Evolutionary conservation across 2,888 invertebrate species (phyloP).

Genomic region (Caenorhabditis panamensis): DNA sequence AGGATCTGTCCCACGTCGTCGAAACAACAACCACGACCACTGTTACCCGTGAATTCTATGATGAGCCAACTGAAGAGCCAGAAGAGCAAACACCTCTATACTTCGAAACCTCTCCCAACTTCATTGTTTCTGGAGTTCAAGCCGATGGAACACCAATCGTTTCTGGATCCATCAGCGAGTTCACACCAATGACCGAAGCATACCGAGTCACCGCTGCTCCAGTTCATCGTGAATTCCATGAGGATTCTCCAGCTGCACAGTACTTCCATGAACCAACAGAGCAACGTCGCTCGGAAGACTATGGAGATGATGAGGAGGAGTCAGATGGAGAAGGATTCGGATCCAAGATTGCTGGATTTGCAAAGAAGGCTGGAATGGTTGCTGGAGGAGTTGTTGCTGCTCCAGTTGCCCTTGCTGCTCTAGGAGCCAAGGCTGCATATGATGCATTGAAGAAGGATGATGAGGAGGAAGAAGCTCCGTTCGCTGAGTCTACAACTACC

Average conservation of each 20-base stretch:
- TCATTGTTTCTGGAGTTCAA: constrained; percentile 25
- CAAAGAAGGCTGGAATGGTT: constrained; percentile 70
- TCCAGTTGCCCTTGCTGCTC: constrained; percentile 69
- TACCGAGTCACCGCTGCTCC: too few species aligned
- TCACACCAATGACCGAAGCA: too few species aligned
- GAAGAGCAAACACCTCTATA: neutral
- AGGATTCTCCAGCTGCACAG: neutral
- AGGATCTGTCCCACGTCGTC: neutral
- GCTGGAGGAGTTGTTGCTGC: constrained; percentile 72
- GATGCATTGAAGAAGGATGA: constrained; percentile 65
- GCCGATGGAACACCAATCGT: constrained; percentile 17
- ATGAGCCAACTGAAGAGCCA: constrained; percentile 18
- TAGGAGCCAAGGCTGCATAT: constrained; percentile 70
- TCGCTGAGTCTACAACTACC: constrained; percentile 14
- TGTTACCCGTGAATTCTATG: constrained; percentile 21
- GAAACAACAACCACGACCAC: constrained; percentile 32
- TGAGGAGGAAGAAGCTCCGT: constrained; percentile 10
- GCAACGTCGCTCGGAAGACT: neutral
- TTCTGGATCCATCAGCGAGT: constrained; percentile 13
- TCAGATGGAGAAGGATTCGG: constrained; percentile 55
- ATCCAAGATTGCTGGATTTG: constrained; percentile 63
- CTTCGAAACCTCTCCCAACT: neutral
- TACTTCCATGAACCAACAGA: neutral
- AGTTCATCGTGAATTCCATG: too few species aligned
- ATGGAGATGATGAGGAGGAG: constrained; percentile 30